Conservation (phyloP, 2,797 vertebrate genomes). For the Rallus crepitans region DNA sequence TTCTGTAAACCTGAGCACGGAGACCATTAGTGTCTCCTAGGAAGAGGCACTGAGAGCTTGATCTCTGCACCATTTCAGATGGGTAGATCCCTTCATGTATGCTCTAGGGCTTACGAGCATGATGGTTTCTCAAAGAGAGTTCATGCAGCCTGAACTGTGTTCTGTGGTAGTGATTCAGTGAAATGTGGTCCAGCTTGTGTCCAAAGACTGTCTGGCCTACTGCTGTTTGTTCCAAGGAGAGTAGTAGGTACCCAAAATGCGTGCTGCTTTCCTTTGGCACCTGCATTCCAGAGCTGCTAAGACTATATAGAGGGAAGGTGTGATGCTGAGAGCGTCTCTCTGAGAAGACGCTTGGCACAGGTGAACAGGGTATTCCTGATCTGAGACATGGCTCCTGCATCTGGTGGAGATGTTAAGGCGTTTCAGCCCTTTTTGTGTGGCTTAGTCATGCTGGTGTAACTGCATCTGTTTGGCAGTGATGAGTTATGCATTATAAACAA, state of each 20-base stretch:
- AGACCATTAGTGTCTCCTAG: background rate
- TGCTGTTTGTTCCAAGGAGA: background rate
- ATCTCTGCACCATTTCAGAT: background rate
- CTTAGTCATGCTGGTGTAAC: background rate
- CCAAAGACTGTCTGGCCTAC: background rate
- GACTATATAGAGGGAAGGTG: background rate
- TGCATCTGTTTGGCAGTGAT: background rate
- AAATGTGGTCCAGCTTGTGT: background rate
- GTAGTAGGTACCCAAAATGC: background rate
- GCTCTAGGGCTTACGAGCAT: background rate
- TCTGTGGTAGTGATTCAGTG: background rate
- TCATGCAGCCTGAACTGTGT: background rate
- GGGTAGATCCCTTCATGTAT: background rate
- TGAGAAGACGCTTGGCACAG: background rate
- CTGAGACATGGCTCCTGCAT: background rate
- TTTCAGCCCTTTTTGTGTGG: background rate
- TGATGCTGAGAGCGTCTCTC: background rate
- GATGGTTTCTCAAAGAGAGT: background rate
- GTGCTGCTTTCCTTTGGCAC: background rate
- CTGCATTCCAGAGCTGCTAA: background rate
- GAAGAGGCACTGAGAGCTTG: background rate
- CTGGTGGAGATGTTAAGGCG: background rate
- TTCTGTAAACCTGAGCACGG: background rate
- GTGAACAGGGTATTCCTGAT: background rate
- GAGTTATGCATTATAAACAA: background rate